Evolutionary conservation across 2,888 invertebrate genomes (phyloP).

Genomic region (Calliopum simillimum): DNA sequence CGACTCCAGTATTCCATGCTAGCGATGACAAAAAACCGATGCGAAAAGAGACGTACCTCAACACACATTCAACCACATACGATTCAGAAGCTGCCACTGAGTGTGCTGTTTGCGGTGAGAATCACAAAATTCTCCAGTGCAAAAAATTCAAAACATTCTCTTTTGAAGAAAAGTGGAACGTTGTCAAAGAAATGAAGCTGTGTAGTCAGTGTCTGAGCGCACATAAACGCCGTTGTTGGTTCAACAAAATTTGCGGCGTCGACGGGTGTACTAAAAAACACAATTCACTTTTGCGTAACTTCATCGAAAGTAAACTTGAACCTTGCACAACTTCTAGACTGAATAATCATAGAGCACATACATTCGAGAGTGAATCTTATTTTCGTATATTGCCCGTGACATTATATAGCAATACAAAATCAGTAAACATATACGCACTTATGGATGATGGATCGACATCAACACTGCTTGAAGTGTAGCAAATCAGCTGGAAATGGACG

Average conservation of each 20-base stretch:
- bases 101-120: too few relatives aligned
- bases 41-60: not conserved
- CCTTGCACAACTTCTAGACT: not conserved
- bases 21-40: not conserved
- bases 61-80: not conserved
- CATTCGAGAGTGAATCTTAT: not conserved
- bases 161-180: not conserved
- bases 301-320: too few relatives aligned
- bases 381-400: slow-evolving; percentile 34
- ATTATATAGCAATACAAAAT: slow-evolving; percentile 20
- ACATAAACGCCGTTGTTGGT: too few relatives aligned
- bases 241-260: slow-evolving; percentile 20
- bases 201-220: too few relatives aligned
- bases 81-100: not conserved
- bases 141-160: not conserved
- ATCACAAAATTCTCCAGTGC: too few relatives aligned
- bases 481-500: slow-evolving; percentile 6
- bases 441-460: slow-evolving; percentile 28
- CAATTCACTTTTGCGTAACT: slow-evolving; percentile 20
- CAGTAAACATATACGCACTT: slow-evolving; percentile 23
- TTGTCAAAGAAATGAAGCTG: slow-evolving; percentile 22
- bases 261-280: slow-evolving; percentile 26
- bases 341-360: not conserved
- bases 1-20: not conserved
- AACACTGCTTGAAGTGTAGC: slow-evolving; percentile 34